phyloP scores from a whole-genome alignment of 2,888 invertebrate species.

The Scaptomyza reducta region DNA sequence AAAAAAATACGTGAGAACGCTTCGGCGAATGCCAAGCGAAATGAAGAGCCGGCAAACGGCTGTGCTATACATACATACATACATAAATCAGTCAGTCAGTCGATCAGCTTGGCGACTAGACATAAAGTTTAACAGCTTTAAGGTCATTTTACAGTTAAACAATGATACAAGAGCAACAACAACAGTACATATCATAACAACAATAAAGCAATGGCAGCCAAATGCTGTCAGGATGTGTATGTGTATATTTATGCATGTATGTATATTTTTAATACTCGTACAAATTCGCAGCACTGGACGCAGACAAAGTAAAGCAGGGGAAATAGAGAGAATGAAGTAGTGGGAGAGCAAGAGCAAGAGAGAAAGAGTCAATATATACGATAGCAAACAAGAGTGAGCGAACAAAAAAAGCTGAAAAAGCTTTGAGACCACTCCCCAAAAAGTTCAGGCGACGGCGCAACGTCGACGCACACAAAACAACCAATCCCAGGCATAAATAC shows the following conservation, averaged over 20 bases:
- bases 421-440: constrained; percentile 82
- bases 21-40: constrained; percentile 23
- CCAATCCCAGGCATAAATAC: constrained; percentile 77
- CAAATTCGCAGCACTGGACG: constrained; percentile 50
- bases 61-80: too few species aligned
- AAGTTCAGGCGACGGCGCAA: constrained; percentile 69
- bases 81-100: constrained; percentile 6
- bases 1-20: constrained; percentile 1
- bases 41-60: too few species aligned
- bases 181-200: constrained; percentile 49
- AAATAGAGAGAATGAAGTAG: constrained; percentile 11
- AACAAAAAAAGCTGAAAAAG: constrained; percentile 68
- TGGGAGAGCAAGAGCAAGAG: constrained; percentile 7
- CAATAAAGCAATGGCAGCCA: constrained; percentile 69
- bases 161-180: constrained; percentile 47
- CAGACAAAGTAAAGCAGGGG: constrained; percentile 26
- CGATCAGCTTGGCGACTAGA: constrained; percentile 41
- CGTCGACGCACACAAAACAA: constrained; percentile 74
- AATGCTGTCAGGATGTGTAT: constrained; percentile 39
- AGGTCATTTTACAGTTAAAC: constrained; percentile 79
- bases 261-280: constrained; percentile 56
- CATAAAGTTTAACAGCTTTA: constrained; percentile 69
- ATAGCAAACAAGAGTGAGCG: constrained; percentile 45
- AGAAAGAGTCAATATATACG: constrained; percentile 28
- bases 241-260: constrained; percentile 34